A percentile compares a stretch with the other conserved stretches of the same genome.
These are phyloP conservation scores for Eufriesea mexicana DNA, from an alignment of 1,140 invertebrate species.

Conservation along the genomic window DNA sequence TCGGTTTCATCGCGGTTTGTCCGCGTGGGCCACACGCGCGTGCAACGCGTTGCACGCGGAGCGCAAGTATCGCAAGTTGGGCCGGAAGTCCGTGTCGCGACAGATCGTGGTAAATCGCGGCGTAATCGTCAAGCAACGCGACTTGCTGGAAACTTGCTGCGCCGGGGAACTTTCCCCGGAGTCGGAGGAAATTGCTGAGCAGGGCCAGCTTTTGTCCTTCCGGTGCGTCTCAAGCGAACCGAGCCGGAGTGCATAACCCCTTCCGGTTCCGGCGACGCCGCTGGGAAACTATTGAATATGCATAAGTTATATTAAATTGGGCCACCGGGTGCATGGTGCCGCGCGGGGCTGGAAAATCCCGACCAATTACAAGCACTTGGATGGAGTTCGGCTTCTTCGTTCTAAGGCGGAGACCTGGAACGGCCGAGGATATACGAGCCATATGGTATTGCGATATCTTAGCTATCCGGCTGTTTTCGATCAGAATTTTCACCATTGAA, in stretches of 20 bases:
- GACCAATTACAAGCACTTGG: conserved; percentile 70
- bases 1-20: too few species aligned
- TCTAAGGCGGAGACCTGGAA: conserved; percentile 14
- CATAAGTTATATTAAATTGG: conserved; percentile 80
- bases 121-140: conserved; percentile 69
- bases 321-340: conserved; percentile 66
- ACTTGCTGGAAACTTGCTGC: conserved; percentile 61
- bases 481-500: not conserved
- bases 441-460: conserved; percentile 6
- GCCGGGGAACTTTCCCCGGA: conserved; percentile 63
- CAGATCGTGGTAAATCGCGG: conserved; percentile 69
- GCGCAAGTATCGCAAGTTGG: conserved; percentile 37
- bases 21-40: not conserved
- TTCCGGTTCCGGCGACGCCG: conserved; percentile 44
- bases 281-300: conserved; percentile 77
- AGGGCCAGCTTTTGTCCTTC: conserved; percentile 76
- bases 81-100: conserved; percentile 61
- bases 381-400: conserved; percentile 64
- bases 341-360: conserved; percentile 55
- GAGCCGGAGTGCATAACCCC: conserved; percentile 43
- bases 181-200: conserved; percentile 71
- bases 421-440: conserved; percentile 18
- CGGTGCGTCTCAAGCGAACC: conserved; percentile 44
- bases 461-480: not conserved
- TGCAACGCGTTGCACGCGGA: not conserved